A percentile compares a stretch with the other conserved stretches of the same genome.
These are phyloP conservation scores for Hycleus cichorii DNA, from an alignment of 1,140 invertebrate genomes.

Conservation along the genomic window DNA sequence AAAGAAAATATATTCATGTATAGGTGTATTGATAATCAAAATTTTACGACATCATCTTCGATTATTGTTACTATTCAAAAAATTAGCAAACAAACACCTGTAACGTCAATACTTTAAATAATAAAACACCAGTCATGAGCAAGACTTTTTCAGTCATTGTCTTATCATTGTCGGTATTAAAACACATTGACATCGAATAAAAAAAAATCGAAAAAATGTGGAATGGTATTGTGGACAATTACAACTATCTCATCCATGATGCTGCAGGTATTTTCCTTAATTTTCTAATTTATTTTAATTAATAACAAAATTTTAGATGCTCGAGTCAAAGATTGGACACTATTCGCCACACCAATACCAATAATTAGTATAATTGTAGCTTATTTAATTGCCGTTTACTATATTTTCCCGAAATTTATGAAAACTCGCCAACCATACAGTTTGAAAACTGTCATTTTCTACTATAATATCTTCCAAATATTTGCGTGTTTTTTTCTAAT, in stretches of 20 bases:
- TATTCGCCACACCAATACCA: conserved; percentile 49
- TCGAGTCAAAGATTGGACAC: conserved; percentile 50
- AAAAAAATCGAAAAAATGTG: too few species aligned
- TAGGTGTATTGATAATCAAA: too few species aligned
- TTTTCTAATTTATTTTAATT: conserved; percentile 3
- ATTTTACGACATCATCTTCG: too few species aligned
- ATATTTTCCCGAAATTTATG: conserved; percentile 59
- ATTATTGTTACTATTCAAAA: too few species aligned
- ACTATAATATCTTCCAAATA: conserved; percentile 56
- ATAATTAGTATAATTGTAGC: conserved; percentile 46
- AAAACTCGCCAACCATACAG: conserved; percentile 50
- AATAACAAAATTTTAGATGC: conserved; percentile 46
- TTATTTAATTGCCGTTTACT: conserved; percentile 58
- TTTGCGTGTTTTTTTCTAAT: conserved; percentile 44
- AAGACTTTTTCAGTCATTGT: too few species aligned
- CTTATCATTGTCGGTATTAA: too few species aligned
- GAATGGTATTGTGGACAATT: background rate
- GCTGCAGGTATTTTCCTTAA: background rate
- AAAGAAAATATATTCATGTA: too few species aligned
- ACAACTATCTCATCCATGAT: conserved; percentile 3
- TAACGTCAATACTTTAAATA: too few species aligned
- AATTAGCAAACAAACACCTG: too few species aligned
- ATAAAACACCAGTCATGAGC: too few species aligned
- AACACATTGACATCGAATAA: too few species aligned
- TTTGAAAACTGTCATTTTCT: conserved; percentile 47